phyloP scores from a whole-genome alignment of 2,113 vertebrate species.

The Oryzias woworae region DNA sequence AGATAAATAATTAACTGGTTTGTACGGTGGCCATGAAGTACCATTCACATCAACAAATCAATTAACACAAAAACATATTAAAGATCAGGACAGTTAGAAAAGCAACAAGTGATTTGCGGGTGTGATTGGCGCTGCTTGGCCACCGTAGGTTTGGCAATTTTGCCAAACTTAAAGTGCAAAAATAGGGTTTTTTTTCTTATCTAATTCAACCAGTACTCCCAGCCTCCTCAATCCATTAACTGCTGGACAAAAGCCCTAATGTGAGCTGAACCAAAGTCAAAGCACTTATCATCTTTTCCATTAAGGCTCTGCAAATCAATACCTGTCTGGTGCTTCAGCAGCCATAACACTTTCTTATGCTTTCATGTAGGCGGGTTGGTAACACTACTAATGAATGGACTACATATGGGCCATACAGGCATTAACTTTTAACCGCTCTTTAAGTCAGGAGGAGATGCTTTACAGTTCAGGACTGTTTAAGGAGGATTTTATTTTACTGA shows the following conservation, averaged over 20 bases:
- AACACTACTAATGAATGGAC: conserved; percentile 64
- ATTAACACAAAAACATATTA: too few relatives aligned
- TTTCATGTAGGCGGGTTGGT: conserved; percentile 35
- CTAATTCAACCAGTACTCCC: conserved; percentile 53
- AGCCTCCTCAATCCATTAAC: conserved; percentile 61
- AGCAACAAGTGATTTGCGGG: too few relatives aligned
- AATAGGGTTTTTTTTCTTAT: conserved; percentile 50
- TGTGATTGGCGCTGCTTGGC: too few relatives aligned
- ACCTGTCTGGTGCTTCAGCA: conserved; percentile 28
- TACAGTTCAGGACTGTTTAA: conserved; percentile 76
- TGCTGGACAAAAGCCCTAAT: conserved; percentile 62
- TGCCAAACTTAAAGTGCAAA: not conserved
- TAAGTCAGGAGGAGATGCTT: conserved; percentile 39
- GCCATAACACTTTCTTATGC: conserved; percentile 22
- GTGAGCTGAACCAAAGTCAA: conserved; percentile 65
- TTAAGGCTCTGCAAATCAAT: conserved; percentile 63
- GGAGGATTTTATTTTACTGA: conserved; percentile 47
- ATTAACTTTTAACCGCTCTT: conserved; percentile 66
- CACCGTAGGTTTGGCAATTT: conserved; percentile 34
- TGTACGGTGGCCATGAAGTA: too few relatives aligned
- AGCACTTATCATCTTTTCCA: conserved; percentile 64
- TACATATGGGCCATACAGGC: conserved; percentile 50
- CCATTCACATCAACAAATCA: too few relatives aligned
- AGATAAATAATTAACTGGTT: too few relatives aligned
- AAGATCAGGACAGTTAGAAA: too few relatives aligned